These are phyloP conservation scores for Listrodromus nycthemerus DNA, from an alignment of 2,888 invertebrate genomes.

Conservation along the genomic window DNA sequence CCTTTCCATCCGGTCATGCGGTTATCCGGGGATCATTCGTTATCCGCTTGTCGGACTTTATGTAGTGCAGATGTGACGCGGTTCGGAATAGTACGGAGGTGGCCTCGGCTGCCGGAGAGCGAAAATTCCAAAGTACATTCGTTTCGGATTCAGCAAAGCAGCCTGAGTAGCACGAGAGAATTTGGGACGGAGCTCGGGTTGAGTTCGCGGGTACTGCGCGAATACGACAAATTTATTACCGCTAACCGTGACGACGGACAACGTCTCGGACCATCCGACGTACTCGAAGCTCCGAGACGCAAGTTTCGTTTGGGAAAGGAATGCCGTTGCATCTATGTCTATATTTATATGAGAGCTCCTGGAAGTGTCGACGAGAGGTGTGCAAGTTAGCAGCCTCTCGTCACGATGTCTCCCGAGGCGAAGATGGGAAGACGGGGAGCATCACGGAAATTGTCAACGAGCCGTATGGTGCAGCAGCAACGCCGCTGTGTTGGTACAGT, in stretches of 20 bases:
- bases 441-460: slow-evolving; percentile 63
- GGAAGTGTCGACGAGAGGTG: slow-evolving; percentile 39
- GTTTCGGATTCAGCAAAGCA: slow-evolving; percentile 48
- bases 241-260: slow-evolving; percentile 56
- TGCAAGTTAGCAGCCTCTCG: slow-evolving; percentile 34
- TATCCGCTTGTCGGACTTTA: background rate
- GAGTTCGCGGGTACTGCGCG: slow-evolving; percentile 43
- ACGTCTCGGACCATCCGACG: slow-evolving; percentile 51
- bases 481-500: background rate
- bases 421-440: slow-evolving; percentile 50
- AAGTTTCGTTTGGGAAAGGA: slow-evolving; percentile 19
- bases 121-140: slow-evolving; percentile 32
- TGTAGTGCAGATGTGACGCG: background rate
- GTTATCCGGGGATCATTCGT: background rate
- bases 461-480: slow-evolving; percentile 19
- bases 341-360: slow-evolving; percentile 26
- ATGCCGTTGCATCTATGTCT: slow-evolving; percentile 29
- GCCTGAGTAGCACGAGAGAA: background rate
- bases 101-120: background rate
- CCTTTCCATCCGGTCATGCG: background rate
- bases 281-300: slow-evolving; percentile 47
- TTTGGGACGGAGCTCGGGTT: slow-evolving; percentile 4
- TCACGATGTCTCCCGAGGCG: slow-evolving; percentile 43
- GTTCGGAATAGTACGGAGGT: slow-evolving; percentile 7
- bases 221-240: slow-evolving; percentile 65